phyloP scores from a whole-genome alignment of 2,797 vertebrate genomes.

The Australoheros facetus region DNA sequence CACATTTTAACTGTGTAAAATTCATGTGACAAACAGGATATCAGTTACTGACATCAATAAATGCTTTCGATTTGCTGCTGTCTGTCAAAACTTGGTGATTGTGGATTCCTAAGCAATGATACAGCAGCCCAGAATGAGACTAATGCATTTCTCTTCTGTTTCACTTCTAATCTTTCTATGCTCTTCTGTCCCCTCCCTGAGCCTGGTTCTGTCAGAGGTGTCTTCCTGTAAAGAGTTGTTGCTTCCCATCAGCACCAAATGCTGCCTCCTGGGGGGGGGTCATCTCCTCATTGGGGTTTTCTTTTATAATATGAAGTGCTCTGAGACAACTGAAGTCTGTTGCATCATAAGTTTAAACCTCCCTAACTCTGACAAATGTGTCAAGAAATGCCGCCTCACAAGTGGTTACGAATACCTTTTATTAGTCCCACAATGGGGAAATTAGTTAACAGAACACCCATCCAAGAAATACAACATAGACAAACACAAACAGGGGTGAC shows the following conservation, averaged over 20 bases:
- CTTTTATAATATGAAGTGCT: rapidly evolving
- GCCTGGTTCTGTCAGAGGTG: rapidly evolving
- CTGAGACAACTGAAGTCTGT: neutral
- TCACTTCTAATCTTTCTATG: neutral
- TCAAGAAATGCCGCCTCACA: rapidly evolving
- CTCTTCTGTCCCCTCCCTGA: neutral
- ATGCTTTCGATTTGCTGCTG: rapidly evolving
- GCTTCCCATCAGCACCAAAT: neutral
- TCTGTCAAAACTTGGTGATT: neutral
- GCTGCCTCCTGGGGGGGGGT: too few species aligned
- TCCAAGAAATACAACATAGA: too few species aligned
- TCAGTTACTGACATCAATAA: neutral
- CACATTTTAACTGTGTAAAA: neutral
- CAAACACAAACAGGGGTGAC: too few species aligned
- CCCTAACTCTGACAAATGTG: neutral
- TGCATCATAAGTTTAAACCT: neutral
- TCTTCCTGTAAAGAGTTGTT: neutral
- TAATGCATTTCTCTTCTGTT: rapidly evolving
- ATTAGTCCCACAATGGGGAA: too few species aligned
- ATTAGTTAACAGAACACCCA: too few species aligned
- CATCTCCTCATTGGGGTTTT: neutral
- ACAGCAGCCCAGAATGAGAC: neutral
- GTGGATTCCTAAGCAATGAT: neutral
- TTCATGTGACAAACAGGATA: neutral
- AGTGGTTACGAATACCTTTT: neutral